Evolutionary conservation across 2,797 vertebrate species (phyloP).

Genomic region (Fringilla coelebs): DNA sequence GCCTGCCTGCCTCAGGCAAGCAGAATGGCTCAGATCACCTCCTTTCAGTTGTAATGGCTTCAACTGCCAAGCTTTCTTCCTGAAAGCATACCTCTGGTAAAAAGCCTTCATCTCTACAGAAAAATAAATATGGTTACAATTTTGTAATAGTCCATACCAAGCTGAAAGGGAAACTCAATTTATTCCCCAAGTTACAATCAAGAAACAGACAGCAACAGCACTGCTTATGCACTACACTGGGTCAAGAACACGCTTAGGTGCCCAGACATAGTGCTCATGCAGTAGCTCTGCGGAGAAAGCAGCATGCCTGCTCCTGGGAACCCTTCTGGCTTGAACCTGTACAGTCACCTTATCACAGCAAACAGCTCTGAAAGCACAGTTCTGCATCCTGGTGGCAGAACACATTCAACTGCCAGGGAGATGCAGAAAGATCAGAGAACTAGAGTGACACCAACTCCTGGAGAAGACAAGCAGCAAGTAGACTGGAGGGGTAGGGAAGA

Average conservation of each 20-base stretch:
- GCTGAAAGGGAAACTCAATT: neutral
- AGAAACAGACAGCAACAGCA: neutral
- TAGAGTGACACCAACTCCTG: neutral
- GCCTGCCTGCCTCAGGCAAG: neutral
- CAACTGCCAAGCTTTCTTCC: neutral
- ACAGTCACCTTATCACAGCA: neutral
- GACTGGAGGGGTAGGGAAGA: neutral
- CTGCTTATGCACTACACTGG: neutral
- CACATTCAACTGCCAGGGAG: neutral
- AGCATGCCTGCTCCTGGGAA: neutral
- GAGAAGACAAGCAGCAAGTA: neutral
- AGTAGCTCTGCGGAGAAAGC: neutral
- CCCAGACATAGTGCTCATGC: neutral
- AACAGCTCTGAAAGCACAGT: neutral
- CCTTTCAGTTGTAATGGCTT: neutral
- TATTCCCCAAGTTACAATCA: neutral
- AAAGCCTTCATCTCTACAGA: neutral
- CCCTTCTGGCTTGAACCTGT: neutral
- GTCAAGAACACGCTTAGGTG: rapidly evolving
- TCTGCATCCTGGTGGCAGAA: neutral
- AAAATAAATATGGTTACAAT: neutral
- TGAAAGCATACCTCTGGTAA: neutral
- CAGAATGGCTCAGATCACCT: neutral
- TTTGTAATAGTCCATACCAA: neutral
- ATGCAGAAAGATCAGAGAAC: neutral